Base-by-base conservation (phyloP, 2,113 vertebrate genomes). In the Channa argus region DNA sequence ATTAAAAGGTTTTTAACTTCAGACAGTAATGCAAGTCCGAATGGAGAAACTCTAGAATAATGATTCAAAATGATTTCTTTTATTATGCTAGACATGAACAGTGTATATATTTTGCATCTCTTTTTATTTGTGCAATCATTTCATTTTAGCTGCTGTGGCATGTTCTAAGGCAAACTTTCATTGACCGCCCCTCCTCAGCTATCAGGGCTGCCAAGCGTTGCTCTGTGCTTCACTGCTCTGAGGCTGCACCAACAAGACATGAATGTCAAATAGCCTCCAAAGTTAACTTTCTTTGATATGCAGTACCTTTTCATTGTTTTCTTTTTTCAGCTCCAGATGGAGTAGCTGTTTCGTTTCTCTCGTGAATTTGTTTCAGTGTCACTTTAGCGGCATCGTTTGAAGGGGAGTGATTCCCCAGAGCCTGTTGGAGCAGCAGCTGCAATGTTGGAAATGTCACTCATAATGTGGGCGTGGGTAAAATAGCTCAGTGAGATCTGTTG, bases 191-290 rank as follows among this genome's bases (percentile, higher is more conserved):
- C 58, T 73, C 62, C 55, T 58, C 68, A 58, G 71, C 77, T 68
- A 73, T 82, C 75, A 73, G 76, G 5, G 47, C 83, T 80, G 74
- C 72, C 66, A 61, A 66, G 66, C 60, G 3, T 64, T 61, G 68
- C 83, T 84, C 54, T n/a, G 12, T 69, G 70, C 87, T 59, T 82
- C 72, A 64, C 56, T 59, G 76, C 78, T 68, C 82, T 47, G 80
- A 73, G 82, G 82, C 62, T 90, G 89, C 79, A 79, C 62, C 66
- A 86, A 90, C 88, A 88, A 77, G 85, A 89, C 77, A 61, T 77
- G 85, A 85, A 89, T 89, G 78, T 85, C 86, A 89, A 88, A 77
- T 10, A 83, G 74, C 66, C 70, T 84, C 45, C 24, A 33, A 71
- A 71, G 60, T 86, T 64, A 41, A 71, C 73, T 73, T 80, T 47